These are phyloP conservation scores for Drosophila pruinosa DNA, from an alignment of 1,140 invertebrate species.

Conservation along the genomic window DNA sequence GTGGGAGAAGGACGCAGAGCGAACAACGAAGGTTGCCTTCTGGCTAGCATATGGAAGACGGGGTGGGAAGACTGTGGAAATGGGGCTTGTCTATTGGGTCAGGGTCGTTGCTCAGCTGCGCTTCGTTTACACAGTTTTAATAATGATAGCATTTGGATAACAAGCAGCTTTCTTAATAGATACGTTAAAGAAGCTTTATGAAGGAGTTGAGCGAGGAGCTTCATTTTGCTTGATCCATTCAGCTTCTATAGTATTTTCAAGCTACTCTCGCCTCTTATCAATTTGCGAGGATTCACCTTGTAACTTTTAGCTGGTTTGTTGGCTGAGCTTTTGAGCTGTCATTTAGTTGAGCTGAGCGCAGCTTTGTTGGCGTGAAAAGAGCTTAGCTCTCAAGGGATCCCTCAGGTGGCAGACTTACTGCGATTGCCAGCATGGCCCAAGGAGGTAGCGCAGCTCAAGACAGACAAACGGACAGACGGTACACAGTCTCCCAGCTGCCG, in stretches of 20 bases:
- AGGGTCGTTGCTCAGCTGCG: slow-evolving; percentile 4
- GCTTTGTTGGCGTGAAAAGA: background rate
- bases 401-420: background rate
- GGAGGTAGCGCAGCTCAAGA: slow-evolving; percentile 10
- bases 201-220: no score
- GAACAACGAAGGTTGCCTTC: slow-evolving; percentile 27
- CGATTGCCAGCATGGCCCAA: background rate
- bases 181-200: no score
- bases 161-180: no score
- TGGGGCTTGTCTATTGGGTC: background rate
- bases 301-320: background rate
- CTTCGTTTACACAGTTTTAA: background rate
- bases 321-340: background rate
- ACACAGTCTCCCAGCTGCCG: background rate
- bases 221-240: no score
- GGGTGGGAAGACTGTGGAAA: background rate
- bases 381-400: background rate
- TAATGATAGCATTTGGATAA: no score
- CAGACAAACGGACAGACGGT: slow-evolving; percentile 8
- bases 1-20: slow-evolving; percentile 8
- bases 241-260: no score
- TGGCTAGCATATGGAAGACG: background rate
- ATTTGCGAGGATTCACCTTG: no score
- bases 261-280: no score
- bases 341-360: background rate